Evolutionary conservation across 2,888 invertebrate species (phyloP).

Genomic region (Meghimatium bilineatum): DNA sequence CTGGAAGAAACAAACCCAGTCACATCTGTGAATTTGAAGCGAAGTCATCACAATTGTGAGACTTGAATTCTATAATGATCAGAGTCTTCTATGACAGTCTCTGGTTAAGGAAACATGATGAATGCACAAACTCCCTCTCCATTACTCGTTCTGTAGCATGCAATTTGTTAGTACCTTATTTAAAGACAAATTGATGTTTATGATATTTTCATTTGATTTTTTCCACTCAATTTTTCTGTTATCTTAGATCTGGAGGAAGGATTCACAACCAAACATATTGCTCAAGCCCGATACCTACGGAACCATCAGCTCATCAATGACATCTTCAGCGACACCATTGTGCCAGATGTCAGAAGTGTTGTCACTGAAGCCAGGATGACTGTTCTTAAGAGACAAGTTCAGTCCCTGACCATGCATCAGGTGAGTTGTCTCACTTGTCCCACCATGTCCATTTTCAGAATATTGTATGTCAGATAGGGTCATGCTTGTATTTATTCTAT

Average conservation of each 20-base stretch:
- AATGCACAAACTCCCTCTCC: too few relatives aligned
- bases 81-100: too few relatives aligned
- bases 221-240: not conserved
- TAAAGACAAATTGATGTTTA: not conserved
- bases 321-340: constrained; percentile 96
- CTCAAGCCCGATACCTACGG: constrained; percentile 93
- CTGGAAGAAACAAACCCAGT: too few relatives aligned
- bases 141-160: not conserved
- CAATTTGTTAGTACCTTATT: not conserved
- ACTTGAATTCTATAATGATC: too few relatives aligned
- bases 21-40: too few relatives aligned
- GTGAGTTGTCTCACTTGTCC: constrained; percentile 54
- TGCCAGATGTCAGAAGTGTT: constrained; percentile 97
- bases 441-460: too few relatives aligned
- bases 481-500: too few relatives aligned
- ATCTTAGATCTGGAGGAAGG: constrained; percentile 87
- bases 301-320: constrained; percentile 98
- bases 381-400: constrained; percentile 94
- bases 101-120: too few relatives aligned
- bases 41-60: too few relatives aligned
- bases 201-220: not conserved
- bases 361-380: constrained; percentile 88
- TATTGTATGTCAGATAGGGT: too few relatives aligned
- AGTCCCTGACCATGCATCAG: constrained; percentile 93
- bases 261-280: constrained; percentile 94